Base-by-base conservation (phyloP, 1,140 invertebrate genomes). In the Rhyacophila brunnea region DNA sequence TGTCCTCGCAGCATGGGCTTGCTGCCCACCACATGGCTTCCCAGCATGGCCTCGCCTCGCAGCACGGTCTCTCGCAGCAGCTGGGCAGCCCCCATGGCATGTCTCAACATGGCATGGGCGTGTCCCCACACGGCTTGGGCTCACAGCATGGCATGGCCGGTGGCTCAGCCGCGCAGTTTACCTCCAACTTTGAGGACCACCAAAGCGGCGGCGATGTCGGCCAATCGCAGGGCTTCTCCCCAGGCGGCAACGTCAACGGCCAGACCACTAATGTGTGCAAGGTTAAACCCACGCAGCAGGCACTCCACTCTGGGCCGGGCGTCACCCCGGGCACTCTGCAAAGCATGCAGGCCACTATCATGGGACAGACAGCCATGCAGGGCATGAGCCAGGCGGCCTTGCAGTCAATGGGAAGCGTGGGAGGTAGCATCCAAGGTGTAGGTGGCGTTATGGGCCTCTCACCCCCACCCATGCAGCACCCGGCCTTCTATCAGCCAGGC, bases 391-490 rank as follows among this genome's bases (percentile, higher is more conserved):
- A 64, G 19, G 58, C 58, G 5, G 57, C 63, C 38, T 20, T 65
- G 28, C 59, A 61, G 20, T 65, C 63, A 0, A 64, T 64, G 53
- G 44, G 56, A 5, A 56, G 20, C 18, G 52, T 56, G 5, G 51
- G 59, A 15, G 51, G 54, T 13, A 51, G 61, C 3, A 53, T 63
- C 15, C 62, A 64, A 45, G 62, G 57, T 1, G 58, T 64, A n/a
- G 63, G 63, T 9, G 63, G 64, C 6, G 64, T 62, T 0, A 59
- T 62, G 60, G 64, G 78, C n/a, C 83, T 85, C 32, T 81, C 86
- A 1, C 81, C 81, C 1, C 81, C 82, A 13, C 74, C 73, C 0
- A 72, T 81, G 43, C 82, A 80, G 54, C 77, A 80, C 50, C n/a
- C n/a, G n/a, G 45, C 59, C 3, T 62, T 52, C 43, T 78, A 78